Base-by-base conservation (phyloP, 2,888 invertebrate species). In the Dryomyza anilis region DNA sequence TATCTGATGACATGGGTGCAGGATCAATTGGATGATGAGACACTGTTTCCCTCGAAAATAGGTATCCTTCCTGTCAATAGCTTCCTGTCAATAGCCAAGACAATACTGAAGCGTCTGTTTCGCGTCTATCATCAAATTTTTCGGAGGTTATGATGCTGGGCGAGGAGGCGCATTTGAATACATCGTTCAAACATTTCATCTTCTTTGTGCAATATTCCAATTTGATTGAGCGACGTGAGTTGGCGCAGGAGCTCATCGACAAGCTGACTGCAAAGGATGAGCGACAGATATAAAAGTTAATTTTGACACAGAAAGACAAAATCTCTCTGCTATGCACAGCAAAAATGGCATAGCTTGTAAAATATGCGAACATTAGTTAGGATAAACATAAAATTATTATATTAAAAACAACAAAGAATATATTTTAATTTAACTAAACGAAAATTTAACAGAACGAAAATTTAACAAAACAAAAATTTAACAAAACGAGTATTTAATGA, bases 1-100 rank as follows among this genome's bases (percentile, higher is more conserved):
- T 98, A 97, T 85, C 87, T 99, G 73, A 97, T 99, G 97, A 97
- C 98, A 23, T 98, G 98, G 96, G 98, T 98, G 65, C 99, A 99
- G 85, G 98, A 98, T 85, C 98, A 99, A 82, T 87, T 99, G 69
- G 99, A 99, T 80, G 98, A 99, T 81, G 99, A 99, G 84, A 94
- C 93, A 12, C 85, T 98, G 39, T 99, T 99, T 81, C 99, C 99
- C 45, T 98, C 98, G 6, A 98, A 98, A 88, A 98, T 99, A 81
- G 96, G 98, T 76, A 96, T 98, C 75, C 97, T 97, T 70, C 98
- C 98, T 85, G 98, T 98, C 66, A 96, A 96, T 86, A 98, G 98
- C 85, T 98, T 98, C 85, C 88, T 95, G 72, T 88, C 92, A 69
- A 96, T 96, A 85, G 98, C 98, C 67, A 98, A 98, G 86, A 98